Evolutionary conservation across 2,888 invertebrate species (phyloP).

Genomic region (Boloria selene): DNA sequence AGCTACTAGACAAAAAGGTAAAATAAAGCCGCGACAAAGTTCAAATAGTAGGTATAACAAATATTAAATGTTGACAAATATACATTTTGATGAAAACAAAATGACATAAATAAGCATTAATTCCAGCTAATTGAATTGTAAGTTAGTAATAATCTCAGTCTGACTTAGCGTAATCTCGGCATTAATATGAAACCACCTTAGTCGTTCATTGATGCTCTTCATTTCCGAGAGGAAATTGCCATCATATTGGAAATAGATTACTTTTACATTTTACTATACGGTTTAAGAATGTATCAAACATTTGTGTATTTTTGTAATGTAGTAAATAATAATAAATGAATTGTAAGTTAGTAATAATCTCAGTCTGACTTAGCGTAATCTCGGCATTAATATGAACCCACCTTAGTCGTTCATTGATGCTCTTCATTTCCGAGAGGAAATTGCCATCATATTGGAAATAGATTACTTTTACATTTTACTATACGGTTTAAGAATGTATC

Average conservation of each 20-base stretch:
- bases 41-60: too few relatives aligned
- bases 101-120: too few relatives aligned
- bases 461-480: background rate
- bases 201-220: background rate
- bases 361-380: background rate
- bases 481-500: too few relatives aligned
- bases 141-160: background rate
- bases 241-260: background rate
- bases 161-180: conserved; percentile 2
- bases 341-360: background rate
- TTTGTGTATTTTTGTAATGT: too few relatives aligned
- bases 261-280: background rate
- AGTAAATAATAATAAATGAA: too few relatives aligned
- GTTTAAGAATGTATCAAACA: too few relatives aligned
- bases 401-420: background rate
- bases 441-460: background rate
- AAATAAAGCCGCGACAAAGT: too few relatives aligned
- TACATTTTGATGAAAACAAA: too few relatives aligned
- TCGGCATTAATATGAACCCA: background rate
- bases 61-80: too few relatives aligned
- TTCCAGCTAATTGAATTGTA: too few relatives aligned
- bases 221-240: conserved; percentile 22
- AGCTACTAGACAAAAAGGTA: too few relatives aligned
- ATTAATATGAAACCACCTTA: background rate
- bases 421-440: conserved; percentile 19